Evolutionary conservation across 2,888 invertebrate species (phyloP).

Genomic region (Molorchus minor): DNA sequence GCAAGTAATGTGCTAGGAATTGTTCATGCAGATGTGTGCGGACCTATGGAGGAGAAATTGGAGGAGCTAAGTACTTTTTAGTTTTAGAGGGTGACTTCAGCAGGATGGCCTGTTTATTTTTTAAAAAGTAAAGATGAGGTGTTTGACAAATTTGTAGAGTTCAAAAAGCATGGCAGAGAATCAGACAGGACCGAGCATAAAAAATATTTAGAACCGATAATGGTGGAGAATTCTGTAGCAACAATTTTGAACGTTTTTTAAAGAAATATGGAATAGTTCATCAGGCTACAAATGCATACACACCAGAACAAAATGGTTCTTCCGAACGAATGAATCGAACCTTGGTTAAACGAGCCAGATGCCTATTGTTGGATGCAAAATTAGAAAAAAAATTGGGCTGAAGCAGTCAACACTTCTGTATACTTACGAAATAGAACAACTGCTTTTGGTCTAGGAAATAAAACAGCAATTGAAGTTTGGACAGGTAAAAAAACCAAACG

Average conservation of each 20-base stretch:
- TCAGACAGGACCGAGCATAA: slow-evolving; percentile 32
- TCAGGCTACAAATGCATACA: slow-evolving; percentile 41
- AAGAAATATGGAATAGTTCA: slow-evolving; percentile 39
- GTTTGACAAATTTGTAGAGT: slow-evolving; percentile 41
- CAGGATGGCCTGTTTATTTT: slow-evolving; percentile 45
- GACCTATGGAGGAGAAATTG: slow-evolving; percentile 28
- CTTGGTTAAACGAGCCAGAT: slow-evolving; percentile 36
- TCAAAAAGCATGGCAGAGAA: slow-evolving; percentile 49
- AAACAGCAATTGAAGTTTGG: slow-evolving; percentile 19
- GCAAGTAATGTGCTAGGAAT: too few species aligned
- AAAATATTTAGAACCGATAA: slow-evolving; percentile 46
- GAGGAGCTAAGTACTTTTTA: slow-evolving; percentile 46
- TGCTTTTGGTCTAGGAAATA: background rate
- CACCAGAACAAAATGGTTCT: slow-evolving; percentile 47
- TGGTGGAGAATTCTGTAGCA: slow-evolving; percentile 37
- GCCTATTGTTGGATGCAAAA: slow-evolving; percentile 20
- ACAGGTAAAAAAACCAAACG: slow-evolving; percentile 18
- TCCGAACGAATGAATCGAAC: slow-evolving; percentile 37
- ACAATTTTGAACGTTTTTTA: slow-evolving; percentile 17
- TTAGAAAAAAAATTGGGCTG: slow-evolving; percentile 25
- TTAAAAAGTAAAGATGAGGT: slow-evolving; percentile 48
- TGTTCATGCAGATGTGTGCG: too few species aligned
- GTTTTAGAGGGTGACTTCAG: slow-evolving; percentile 52
- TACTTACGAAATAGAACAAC: slow-evolving; percentile 15
- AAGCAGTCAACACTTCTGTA: slow-evolving; percentile 28